Evolutionary conservation across 2,888 invertebrate genomes (phyloP).

Genomic region (Pterobdella sp.): DNA sequence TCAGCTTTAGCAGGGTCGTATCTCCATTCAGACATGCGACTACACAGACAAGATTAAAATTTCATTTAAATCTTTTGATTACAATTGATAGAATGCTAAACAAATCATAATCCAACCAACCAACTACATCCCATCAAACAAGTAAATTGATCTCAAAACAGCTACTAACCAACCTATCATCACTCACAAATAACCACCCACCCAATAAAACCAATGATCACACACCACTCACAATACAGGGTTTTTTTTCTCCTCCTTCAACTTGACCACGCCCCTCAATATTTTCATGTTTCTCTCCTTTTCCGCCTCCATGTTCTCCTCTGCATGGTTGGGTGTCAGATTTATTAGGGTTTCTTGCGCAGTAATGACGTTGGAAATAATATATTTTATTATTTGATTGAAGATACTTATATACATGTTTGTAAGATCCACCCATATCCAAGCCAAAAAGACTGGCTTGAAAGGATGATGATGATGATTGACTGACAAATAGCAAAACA

Average conservation of each 20-base stretch:
- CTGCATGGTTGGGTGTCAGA: neutral
- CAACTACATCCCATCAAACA: too few relatives aligned
- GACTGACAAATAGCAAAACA: too few relatives aligned
- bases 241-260: slow-evolving; percentile 1
- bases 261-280: slow-evolving; percentile 13
- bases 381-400: neutral
- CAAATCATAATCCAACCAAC: neutral
- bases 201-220: neutral
- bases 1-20: slow-evolving; percentile 22
- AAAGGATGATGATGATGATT: too few relatives aligned
- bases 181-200: neutral
- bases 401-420: too few relatives aligned
- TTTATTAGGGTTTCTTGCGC: neutral
- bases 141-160: too few relatives aligned
- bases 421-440: too few relatives aligned
- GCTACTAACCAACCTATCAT: neutral
- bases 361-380: neutral
- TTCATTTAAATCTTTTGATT: neutral
- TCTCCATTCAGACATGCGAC: slow-evolving; percentile 11
- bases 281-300: slow-evolving; percentile 20
- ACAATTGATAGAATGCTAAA: neutral
- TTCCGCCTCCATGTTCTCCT: slow-evolving; percentile 18
- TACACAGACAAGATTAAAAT: neutral
- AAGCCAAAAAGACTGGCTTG: too few relatives aligned
- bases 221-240: neutral